Conservation (phyloP, 2,888 invertebrate genomes). For the Harpagoxenus sublaevis region DNA sequence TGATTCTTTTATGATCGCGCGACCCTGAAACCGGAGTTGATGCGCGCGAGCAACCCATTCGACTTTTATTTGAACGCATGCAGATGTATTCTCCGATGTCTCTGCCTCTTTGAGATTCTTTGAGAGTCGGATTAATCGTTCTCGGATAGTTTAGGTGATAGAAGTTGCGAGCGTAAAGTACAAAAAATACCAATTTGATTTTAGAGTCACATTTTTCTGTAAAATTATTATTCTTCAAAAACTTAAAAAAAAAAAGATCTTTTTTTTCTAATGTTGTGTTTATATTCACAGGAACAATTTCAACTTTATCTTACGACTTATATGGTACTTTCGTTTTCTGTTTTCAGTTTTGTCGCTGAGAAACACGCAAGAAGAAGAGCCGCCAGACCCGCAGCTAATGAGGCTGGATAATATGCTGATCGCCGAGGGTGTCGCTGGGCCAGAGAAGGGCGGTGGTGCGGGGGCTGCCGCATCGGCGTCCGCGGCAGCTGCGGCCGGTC, state of each 20-base stretch:
- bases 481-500: constrained; percentile 90
- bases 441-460: constrained; percentile 96
- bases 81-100: background rate
- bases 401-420: constrained; percentile 99
- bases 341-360: constrained; percentile 94
- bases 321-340: background rate
- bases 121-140: background rate
- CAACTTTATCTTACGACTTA: background rate
- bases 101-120: background rate
- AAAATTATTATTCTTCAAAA: background rate
- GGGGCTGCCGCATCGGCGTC: constrained; percentile 96
- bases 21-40: constrained; percentile 46
- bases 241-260: background rate
- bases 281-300: background rate
- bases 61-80: constrained; percentile 8
- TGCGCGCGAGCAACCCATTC: background rate
- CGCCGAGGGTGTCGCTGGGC: constrained; percentile 99
- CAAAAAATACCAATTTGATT: background rate
- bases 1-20: constrained; percentile 85
- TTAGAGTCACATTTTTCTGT: background rate
- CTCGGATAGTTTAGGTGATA: background rate
- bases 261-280: background rate
- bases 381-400: constrained; percentile 99
- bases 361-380: constrained; percentile 99
- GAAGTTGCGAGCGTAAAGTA: background rate